phyloP scores from a whole-genome alignment of 2,113 vertebrate genomes.

The Cygnus atratus region DNA sequence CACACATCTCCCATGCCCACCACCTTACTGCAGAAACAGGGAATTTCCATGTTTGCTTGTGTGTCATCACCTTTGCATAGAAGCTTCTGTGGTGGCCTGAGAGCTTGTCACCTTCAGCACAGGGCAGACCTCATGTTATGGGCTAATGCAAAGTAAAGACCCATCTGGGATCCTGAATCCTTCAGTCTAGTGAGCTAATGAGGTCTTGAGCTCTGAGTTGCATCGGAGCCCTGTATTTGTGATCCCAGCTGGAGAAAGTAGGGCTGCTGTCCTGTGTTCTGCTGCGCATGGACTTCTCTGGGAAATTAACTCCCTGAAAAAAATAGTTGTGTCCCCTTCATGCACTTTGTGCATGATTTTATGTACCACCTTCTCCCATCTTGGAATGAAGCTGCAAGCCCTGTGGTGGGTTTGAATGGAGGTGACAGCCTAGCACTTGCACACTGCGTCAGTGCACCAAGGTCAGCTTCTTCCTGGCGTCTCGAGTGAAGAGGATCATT shows the following conservation, averaged over 20 bases:
- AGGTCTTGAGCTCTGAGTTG: background rate
- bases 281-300: background rate
- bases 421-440: background rate
- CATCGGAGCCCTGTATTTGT: background rate
- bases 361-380: background rate
- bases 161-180: background rate
- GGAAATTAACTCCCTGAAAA: background rate
- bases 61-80: background rate
- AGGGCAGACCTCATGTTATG: background rate
- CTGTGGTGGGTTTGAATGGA: background rate
- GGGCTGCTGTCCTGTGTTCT: background rate
- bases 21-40: background rate
- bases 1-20: rapidly evolving
- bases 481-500: slow-evolving; percentile 27
- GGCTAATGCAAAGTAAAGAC: background rate
- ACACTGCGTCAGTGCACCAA: background rate
- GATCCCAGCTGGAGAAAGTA: background rate
- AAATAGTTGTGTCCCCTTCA: background rate
- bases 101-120: background rate
- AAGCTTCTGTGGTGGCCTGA: background rate
- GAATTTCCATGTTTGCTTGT: background rate
- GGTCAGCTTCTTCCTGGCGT: background rate
- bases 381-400: background rate
- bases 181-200: background rate
- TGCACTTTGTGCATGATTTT: background rate